These are phyloP conservation scores for Clarias pachynema DNA, from an alignment of 2,797 vertebrate genomes.

Conservation along the genomic window DNA sequence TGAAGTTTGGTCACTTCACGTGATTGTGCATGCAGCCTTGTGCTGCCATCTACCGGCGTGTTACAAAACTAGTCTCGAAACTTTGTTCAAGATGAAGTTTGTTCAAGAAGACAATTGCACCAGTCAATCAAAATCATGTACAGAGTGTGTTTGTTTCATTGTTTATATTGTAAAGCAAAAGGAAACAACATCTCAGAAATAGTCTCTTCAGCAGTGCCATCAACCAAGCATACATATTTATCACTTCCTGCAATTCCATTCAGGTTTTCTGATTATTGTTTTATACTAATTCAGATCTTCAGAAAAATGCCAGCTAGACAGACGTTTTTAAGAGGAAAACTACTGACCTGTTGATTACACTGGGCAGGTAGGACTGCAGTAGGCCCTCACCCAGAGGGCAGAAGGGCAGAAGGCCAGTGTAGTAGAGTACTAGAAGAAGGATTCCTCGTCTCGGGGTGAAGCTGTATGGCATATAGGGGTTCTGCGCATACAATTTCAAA, in stretches of 20 bases:
- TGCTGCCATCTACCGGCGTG: too few species aligned
- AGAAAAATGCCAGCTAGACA: not conserved
- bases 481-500: constrained; percentile 30
- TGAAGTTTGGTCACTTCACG: too few species aligned
- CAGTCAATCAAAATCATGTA: too few species aligned
- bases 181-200: too few species aligned
- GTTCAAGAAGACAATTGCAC: too few species aligned
- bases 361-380: constrained; percentile 77
- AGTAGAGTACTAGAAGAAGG: constrained; percentile 75
- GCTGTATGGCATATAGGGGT: constrained; percentile 74
- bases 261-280: not conserved
- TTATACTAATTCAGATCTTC: not conserved
- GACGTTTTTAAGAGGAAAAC: not conserved
- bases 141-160: too few species aligned
- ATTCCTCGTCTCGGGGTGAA: constrained; percentile 73
- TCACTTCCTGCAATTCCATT: not conserved
- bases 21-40: too few species aligned
- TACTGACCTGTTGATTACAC: constrained; percentile 70
- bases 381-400: constrained; percentile 74
- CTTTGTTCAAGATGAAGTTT: too few species aligned
- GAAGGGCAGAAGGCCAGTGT: constrained; percentile 79
- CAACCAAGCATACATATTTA: not conserved
- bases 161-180: too few species aligned
- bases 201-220: not conserved
- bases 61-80: too few species aligned